A percentile compares a stretch with the other conserved stretches of the same genome.
These are phyloP conservation scores for Quadroppia sp. DNA, from an alignment of 2,888 invertebrate genomes.

Conservation along the genomic window DNA sequence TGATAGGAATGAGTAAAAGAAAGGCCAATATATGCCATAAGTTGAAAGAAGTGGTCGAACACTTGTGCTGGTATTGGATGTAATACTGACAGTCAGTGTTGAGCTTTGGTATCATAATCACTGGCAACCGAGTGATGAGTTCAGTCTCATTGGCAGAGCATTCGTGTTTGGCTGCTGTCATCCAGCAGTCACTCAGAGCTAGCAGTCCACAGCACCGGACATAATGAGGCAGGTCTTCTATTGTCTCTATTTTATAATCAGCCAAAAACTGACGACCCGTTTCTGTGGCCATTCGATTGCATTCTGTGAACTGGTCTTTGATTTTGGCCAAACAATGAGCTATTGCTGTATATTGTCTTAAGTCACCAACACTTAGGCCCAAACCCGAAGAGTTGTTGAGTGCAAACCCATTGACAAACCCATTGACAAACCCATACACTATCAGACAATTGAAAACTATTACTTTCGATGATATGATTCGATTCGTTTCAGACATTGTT, in stretches of 20 bases:
- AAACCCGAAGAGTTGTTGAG: neutral
- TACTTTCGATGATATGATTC: too few relatives aligned
- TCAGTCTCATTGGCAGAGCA: neutral
- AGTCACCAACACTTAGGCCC: neutral
- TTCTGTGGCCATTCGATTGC: neutral
- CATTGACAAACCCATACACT: too few relatives aligned
- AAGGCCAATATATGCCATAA: conserved; percentile 36
- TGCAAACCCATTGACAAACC: too few relatives aligned
- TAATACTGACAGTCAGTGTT: neutral
- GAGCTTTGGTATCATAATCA: neutral
- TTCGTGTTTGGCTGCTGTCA: neutral
- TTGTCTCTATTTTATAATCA: neutral
- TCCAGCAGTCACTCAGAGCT: neutral
- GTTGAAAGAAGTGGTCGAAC: neutral
- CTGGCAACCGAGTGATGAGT: neutral
- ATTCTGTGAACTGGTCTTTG: neutral
- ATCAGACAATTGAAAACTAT: too few relatives aligned
- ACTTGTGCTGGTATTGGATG: conserved; percentile 35
- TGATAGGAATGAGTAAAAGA: conserved; percentile 26
- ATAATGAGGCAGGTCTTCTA: neutral
- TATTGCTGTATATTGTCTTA: conserved; percentile 18
- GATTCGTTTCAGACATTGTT: too few relatives aligned
- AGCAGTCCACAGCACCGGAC: conserved; percentile 7
- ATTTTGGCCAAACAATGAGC: conserved; percentile 19
- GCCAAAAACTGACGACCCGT: conserved; percentile 3